A percentile compares a stretch with the other conserved stretches of the same genome.
Conservation (phyloP, 1,140 invertebrate species). For the Stenopsyche tienmushanensis region DNA sequence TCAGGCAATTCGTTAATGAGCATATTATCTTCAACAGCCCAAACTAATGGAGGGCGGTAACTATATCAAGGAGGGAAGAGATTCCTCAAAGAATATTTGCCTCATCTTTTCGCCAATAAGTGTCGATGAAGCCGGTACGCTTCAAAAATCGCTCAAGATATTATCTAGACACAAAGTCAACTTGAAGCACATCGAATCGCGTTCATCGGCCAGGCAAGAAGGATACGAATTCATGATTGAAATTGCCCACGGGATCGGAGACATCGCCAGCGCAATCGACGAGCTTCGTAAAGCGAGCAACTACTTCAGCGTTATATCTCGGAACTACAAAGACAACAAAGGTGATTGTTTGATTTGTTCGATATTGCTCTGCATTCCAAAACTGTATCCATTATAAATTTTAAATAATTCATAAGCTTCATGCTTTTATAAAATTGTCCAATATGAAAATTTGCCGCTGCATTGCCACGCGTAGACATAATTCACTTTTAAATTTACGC, state of each 20-base stretch:
- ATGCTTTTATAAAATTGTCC: no score
- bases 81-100: slow-evolving; percentile 71
- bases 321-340: slow-evolving; percentile 78
- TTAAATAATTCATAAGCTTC: no score
- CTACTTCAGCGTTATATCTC: slow-evolving; percentile 86
- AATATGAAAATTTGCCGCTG: no score
- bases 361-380: no score
- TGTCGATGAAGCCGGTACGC: slow-evolving; percentile 79
- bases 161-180: slow-evolving; percentile 87
- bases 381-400: no score
- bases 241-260: slow-evolving; percentile 71
- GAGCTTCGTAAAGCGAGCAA: slow-evolving; percentile 66
- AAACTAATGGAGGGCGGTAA: slow-evolving; percentile 78
- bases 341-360: no score
- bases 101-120: slow-evolving; percentile 80
- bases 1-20: no score
- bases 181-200: slow-evolving; percentile 79
- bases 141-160: slow-evolving; percentile 83
- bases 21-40: no score
- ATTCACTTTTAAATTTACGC: no score
- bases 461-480: no score
- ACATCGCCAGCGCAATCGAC: slow-evolving; percentile 70
- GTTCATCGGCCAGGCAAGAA: slow-evolving; percentile 74
- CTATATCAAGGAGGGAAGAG: slow-evolving; percentile 76
- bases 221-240: slow-evolving; percentile 98